A percentile compares a stretch with the other conserved stretches of the same genome.
phyloP scores from a whole-genome alignment of 2,797 vertebrate species.

The Lateolabrax maculatus region DNA sequence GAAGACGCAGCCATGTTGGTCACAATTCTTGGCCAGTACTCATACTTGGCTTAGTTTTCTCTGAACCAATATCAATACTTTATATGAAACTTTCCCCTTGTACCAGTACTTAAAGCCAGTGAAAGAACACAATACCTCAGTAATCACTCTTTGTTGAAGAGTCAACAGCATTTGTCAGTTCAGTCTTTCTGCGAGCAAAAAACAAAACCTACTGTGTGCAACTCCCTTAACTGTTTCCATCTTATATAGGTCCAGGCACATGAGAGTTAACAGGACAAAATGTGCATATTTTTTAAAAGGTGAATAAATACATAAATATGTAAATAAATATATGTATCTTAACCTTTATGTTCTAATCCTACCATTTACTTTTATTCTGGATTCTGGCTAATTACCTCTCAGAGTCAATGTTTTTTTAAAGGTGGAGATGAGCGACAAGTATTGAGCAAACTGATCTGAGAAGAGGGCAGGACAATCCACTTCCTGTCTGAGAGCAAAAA shows the following conservation, averaged over 20 bases:
- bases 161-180: slow-evolving; percentile 33
- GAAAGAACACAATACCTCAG: slow-evolving; percentile 2
- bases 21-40: neutral
- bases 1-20: neutral
- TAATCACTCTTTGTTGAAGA: neutral
- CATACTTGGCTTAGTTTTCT: neutral
- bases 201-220: slow-evolving; percentile 12
- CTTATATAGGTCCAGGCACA: neutral
- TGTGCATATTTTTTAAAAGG: neutral
- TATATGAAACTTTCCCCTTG: neutral
- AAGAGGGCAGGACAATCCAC: neutral
- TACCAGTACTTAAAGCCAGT: neutral
- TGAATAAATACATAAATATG: neutral
- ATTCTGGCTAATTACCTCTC: neutral
- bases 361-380: neutral
- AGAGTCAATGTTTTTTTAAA: neutral
- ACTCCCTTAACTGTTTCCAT: slow-evolving; percentile 4
- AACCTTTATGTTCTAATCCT: neutral
- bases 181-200: slow-evolving; percentile 18
- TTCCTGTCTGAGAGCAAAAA: neutral
- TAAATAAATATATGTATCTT: neutral
- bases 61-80: slow-evolving; percentile 1
- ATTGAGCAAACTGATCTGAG: neutral
- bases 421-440: slow-evolving; percentile 1
- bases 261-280: neutral